Base-by-base conservation (phyloP, 2,888 invertebrate genomes). In the Acronicta leporina region DNA sequence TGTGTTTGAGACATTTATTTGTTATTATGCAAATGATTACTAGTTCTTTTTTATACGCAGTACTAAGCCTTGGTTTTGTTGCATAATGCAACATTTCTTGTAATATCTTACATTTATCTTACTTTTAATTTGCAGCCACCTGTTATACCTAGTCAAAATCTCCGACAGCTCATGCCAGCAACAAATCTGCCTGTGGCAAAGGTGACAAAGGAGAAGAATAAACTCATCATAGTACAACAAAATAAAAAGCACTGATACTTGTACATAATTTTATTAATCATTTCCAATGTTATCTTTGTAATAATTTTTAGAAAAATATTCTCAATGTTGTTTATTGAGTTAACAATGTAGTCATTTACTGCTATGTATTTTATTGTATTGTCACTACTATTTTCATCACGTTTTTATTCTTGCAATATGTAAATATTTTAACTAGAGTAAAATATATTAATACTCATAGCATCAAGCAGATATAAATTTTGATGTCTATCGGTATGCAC, bases 121-220 rank as follows among this genome's bases (percentile, higher is more conserved):
- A 30, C 35, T 48, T 63, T 56, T 15, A 50, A 58, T 83, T 83
- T 41, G 20, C 95, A 95, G 86, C 92, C 92, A 8, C 93, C 95
- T 0, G 86, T 94, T 38, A 96, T 96, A 81, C 96, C 96, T 30
- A 96, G 96, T 81, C 96, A 96, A 82, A 96, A 96, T 78, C 86
- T 97, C 45, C 95, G 96, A 61, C 97, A 97, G 80, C 87, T 97
- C 47, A 96, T 96, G 90, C 95, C 96, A 35, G 95, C 96, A 0
- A 95, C 95, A 30, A 94, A 95, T 42, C 86, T 95, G 33, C 96
- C 96, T 0, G 96, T 96, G 33, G 97, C 97, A 1, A 97, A 97
- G 89, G 97, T 98, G 35, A 98, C 97, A 0, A 95, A 97, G 67
- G 96, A 97, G 85, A 97, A 96, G 85, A 98, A 98, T 87, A 98